phyloP scores from a whole-genome alignment of 2,797 vertebrate genomes.

The Manis javanica region DNA sequence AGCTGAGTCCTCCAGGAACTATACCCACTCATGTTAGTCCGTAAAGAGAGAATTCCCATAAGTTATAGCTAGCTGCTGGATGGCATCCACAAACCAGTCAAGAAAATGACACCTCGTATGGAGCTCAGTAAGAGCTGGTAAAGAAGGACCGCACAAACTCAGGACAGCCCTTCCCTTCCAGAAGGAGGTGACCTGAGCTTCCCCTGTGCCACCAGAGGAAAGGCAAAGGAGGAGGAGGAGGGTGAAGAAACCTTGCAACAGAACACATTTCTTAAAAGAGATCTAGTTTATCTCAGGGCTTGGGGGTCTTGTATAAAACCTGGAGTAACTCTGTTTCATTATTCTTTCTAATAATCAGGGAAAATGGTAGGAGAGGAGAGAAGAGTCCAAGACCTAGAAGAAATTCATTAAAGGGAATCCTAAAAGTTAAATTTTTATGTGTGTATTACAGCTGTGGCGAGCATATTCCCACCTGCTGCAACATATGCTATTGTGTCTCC shows the following conservation, averaged over 20 bases:
- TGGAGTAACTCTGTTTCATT: background rate
- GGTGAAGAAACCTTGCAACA: background rate
- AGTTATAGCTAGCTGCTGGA: background rate
- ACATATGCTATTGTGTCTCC: background rate
- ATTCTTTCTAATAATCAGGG: background rate
- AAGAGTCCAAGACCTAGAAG: background rate
- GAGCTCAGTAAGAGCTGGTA: background rate
- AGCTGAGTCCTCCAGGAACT: background rate
- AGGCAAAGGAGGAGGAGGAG: background rate
- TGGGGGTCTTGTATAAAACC: background rate
- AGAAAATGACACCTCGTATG: background rate
- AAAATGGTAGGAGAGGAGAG: background rate
- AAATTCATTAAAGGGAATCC: background rate
- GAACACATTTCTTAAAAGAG: background rate
- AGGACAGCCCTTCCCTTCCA: background rate
- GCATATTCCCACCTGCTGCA: background rate
- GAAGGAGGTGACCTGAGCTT: background rate
- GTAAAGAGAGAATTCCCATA: background rate
- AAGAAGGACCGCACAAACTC: background rate
- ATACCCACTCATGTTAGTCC: background rate
- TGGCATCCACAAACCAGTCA: background rate
- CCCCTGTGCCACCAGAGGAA: background rate
- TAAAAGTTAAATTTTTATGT: background rate
- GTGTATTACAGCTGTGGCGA: background rate
- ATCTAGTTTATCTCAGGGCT: background rate